phyloP scores from a whole-genome alignment of 2,113 vertebrate species.

The Panthera uncia region DNA sequence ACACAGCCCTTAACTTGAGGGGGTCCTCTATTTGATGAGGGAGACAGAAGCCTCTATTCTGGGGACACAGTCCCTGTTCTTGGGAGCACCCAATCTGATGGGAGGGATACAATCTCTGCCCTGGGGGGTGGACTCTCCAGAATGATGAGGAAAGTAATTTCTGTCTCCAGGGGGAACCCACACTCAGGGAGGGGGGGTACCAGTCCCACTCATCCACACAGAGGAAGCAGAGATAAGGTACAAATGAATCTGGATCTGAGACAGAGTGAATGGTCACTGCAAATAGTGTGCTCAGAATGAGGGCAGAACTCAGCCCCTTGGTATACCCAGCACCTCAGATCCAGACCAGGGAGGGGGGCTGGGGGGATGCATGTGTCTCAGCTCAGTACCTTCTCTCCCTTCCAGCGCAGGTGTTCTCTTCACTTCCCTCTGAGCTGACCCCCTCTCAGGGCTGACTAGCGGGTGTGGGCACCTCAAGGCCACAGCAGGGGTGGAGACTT shows the following conservation, averaged over 20 bases:
- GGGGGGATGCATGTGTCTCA: too few relatives aligned
- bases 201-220: not conserved
- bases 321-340: fast-evolving
- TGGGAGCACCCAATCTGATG: not conserved
- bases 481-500: not conserved
- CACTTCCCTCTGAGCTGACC: not conserved
- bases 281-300: not conserved
- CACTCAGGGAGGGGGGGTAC: not conserved
- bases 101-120: not conserved
- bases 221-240: not conserved
- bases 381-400: not conserved
- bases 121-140: not conserved
- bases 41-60: not conserved
- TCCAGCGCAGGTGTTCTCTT: not conserved
- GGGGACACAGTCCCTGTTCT: not conserved
- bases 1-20: not conserved
- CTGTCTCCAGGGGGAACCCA: not conserved
- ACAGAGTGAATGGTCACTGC: not conserved
- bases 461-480: not conserved
- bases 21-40: not conserved
- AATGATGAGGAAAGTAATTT: not conserved
- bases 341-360: not conserved
- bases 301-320: not conserved
- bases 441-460: not conserved
- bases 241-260: not conserved